phyloP scores from a whole-genome alignment of 2,113 vertebrate genomes.

The Mormyrus iriodes region DNA sequence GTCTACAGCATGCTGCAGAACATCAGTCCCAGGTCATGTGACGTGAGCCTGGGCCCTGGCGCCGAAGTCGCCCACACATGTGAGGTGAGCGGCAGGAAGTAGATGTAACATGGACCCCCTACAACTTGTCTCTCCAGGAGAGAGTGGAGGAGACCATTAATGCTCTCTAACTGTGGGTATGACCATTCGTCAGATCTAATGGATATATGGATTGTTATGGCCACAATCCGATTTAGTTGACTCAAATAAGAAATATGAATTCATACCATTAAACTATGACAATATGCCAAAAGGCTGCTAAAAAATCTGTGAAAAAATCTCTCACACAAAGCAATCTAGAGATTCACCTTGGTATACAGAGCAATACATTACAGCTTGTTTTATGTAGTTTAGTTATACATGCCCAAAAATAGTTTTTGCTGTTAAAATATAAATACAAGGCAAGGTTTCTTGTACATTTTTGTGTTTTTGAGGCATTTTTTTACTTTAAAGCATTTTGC shows the following conservation, averaged over 20 bases:
- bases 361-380: not conserved
- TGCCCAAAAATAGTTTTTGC: not conserved
- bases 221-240: not conserved
- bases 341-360: not conserved
- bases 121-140: not conserved
- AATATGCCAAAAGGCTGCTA: not conserved
- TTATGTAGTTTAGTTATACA: not conserved
- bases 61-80: constrained; percentile 44
- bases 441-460: not conserved
- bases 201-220: not conserved
- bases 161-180: not conserved
- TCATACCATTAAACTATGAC: not conserved
- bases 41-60: constrained; percentile 34
- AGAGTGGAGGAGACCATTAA: not conserved
- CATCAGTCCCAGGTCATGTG: constrained; percentile 48
- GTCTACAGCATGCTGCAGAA: constrained; percentile 53
- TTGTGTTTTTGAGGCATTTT: not conserved
- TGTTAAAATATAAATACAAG: not conserved
- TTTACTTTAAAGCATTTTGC: not conserved
- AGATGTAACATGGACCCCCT: not conserved
- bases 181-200: not conserved
- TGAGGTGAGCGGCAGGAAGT: constrained; percentile 46
- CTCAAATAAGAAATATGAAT: not conserved
- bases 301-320: not conserved
- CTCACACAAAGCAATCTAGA: not conserved